Base-by-base conservation (phyloP, 2,113 vertebrate genomes). In the Nycticryphes semicollaris region DNA sequence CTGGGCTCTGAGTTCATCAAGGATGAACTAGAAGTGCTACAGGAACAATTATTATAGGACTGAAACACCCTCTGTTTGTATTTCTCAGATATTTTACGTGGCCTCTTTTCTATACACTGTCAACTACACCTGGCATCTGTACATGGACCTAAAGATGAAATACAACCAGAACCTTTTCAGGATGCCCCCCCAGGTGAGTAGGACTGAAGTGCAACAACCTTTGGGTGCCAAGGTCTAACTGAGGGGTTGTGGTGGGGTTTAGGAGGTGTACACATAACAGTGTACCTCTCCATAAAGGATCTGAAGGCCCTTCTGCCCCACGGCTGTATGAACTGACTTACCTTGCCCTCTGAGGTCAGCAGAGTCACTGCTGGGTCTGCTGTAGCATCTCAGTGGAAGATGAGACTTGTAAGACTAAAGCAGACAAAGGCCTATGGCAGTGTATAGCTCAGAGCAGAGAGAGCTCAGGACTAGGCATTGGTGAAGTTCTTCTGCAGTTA, bases 31-130 rank as follows among this genome's bases (percentile, higher is more conserved):
- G 23, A 48, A 8, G 24, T 66, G 68, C 72, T 64, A 2, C 45
- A 93, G n/a, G 25, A 79, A 41, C n/a, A 75, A 10, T n/a, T 21
- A 11, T 74, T 19, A 6, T 4, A 45, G 76, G 39, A 14, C 51
- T 87, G 57, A 89, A 57, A 62, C 56, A 20, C 14, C 28, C 5
- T 7, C 24, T 80, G 16, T 83, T 91, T 96, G 68, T n/a, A 30
- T 95, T 96, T 87, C 84, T 72, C 98, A 99, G 99, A 91, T 98
- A 39, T 98, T 99, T 43, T 99, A 98, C 8, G 95, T 99, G 94
- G 98, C 98, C 12, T 99, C 99, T 67, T 99, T 99, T 94, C 96
- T 99, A 57, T 99, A 98, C 96, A 99, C 99, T 0, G 89, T 99
- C 91, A 99, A 98, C 98, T 99, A 99, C 54, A 97, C 98, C 68